These are phyloP conservation scores for Linurgus olivaceus DNA, from an alignment of 2,797 vertebrate genomes.

Conservation along the genomic window DNA sequence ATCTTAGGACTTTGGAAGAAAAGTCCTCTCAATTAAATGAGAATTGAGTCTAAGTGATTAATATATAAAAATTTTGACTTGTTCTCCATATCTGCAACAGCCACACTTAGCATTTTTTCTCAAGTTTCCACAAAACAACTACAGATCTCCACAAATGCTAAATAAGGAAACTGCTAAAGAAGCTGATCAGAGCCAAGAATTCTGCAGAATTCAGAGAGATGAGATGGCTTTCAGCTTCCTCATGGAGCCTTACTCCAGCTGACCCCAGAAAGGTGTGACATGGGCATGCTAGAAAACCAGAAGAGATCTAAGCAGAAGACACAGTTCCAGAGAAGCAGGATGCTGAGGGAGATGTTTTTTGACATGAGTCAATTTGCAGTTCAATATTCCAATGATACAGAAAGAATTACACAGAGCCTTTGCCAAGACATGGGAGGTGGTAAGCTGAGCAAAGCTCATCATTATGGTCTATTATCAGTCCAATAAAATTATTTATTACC, in stretches of 20 bases:
- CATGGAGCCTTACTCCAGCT: neutral
- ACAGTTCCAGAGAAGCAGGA: neutral
- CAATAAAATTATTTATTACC: neutral
- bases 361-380: accelerated
- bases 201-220: neutral
- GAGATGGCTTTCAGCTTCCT: neutral
- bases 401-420: neutral
- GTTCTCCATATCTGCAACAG: neutral
- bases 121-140: neutral
- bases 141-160: neutral
- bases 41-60: neutral
- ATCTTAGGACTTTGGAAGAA: neutral
- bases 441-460: neutral
- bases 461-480: neutral
- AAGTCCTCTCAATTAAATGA: neutral
- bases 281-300: neutral
- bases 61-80: neutral
- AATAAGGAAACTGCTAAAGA: neutral
- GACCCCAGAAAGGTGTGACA: neutral
- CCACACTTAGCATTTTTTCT: neutral
- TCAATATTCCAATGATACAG: neutral
- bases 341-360: neutral
- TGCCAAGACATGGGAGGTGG: neutral
- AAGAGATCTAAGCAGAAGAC: neutral
- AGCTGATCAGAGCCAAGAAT: neutral